A percentile compares a stretch with the other conserved stretches of the same genome.
Conservation (phyloP, 1,140 invertebrate species). For the Drosophila oshimai region DNA sequence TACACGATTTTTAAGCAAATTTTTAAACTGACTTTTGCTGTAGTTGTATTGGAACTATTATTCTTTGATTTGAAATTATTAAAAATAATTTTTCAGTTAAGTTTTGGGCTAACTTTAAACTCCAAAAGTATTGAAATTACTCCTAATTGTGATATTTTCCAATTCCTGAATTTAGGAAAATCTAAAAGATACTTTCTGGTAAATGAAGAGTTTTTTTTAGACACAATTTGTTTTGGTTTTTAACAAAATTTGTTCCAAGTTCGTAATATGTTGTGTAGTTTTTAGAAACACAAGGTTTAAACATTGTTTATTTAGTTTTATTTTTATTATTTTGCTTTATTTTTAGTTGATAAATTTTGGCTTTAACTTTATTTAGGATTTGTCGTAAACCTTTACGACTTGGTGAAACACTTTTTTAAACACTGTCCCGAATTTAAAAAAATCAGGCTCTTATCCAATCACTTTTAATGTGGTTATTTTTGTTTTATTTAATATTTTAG, state of each 20-base stretch:
- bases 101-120: too few species aligned
- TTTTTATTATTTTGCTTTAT: not conserved
- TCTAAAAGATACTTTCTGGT: too few species aligned
- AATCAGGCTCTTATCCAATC: not conserved
- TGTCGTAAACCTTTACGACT: not conserved
- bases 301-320: not conserved
- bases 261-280: not conserved
- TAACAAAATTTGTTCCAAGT: not conserved
- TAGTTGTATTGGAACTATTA: not conserved
- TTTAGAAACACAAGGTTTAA: not conserved
- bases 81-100: not conserved
- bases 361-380: not conserved
- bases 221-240: not conserved
- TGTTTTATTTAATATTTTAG: slow-evolving; percentile 1
- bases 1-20: not conserved
- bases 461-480: slow-evolving; percentile 19
- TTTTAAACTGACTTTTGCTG: not conserved
- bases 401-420: not conserved
- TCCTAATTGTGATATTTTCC: too few species aligned
- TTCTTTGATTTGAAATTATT: not conserved
- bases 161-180: too few species aligned
- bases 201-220: too few species aligned
- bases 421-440: slow-evolving; percentile 10
- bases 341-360: slow-evolving; percentile 28
- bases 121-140: too few species aligned